A percentile compares a stretch with the other conserved stretches of the same genome.
Conservation (phyloP, 2,113 vertebrate genomes). For the Tetrax tetrax region DNA sequence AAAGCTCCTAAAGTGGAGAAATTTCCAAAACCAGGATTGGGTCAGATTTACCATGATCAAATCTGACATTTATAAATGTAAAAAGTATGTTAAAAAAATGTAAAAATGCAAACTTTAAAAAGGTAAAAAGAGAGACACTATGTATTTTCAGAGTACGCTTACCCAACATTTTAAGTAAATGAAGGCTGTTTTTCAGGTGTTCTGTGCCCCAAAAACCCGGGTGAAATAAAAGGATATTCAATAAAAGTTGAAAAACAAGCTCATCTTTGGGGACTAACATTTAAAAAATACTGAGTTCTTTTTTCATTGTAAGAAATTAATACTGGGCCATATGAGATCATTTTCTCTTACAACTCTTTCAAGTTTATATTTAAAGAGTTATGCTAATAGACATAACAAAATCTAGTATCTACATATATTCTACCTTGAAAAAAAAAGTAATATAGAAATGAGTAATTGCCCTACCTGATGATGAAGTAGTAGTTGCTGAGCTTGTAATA, state of each 20-base stretch:
- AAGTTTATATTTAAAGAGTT: neutral
- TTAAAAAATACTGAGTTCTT: neutral
- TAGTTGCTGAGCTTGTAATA: constrained; percentile 87
- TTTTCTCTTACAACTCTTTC: neutral
- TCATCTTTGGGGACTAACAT: neutral
- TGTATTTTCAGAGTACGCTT: neutral
- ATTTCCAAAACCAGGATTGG: neutral
- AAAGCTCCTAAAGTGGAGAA: neutral
- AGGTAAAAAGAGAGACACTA: neutral
- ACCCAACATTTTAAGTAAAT: neutral
- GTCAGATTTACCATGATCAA: neutral
- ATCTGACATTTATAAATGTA: no score
- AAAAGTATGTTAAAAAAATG: no score
- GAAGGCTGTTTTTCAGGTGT: neutral
- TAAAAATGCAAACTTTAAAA: neutral
- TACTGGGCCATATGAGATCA: neutral
- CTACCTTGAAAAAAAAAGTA: neutral
- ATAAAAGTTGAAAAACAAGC: neutral
- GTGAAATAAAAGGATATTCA: neutral
- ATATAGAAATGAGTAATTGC: neutral
- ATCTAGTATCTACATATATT: neutral
- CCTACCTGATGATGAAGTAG: constrained; percentile 90
- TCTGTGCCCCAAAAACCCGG: neutral
- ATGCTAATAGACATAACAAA: neutral
- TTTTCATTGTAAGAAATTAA: neutral